Evolutionary conservation across 2,888 invertebrate genomes (phyloP).

Genomic region (Norana najaformis): DNA sequence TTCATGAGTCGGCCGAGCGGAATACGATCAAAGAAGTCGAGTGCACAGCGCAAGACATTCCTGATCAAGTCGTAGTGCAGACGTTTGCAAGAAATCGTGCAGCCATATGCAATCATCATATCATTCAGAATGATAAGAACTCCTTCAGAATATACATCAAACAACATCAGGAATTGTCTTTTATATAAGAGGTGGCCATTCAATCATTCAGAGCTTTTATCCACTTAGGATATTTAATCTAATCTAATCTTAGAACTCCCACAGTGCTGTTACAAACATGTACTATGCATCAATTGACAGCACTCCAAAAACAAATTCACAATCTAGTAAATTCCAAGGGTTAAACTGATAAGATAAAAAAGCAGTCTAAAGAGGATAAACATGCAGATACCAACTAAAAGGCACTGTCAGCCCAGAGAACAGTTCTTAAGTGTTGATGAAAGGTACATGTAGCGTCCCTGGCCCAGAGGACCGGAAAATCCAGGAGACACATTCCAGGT

Average conservation of each 20-base stretch:
- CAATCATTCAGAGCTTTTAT: no score
- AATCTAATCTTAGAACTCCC: no score
- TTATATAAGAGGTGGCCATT: not conserved
- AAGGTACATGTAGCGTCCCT: no score
- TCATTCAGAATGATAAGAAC: not conserved
- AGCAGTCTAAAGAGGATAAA: no score
- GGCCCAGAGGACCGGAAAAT: no score
- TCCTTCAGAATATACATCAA: not conserved
- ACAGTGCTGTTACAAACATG: not conserved
- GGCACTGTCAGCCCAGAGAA: no score
- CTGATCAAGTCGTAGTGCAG: not conserved
- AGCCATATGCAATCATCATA: slow-evolving; percentile 14
- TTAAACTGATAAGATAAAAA: not conserved
- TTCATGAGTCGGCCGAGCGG: slow-evolving; percentile 54
- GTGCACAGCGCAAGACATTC: slow-evolving; percentile 44
- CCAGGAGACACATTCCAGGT: no score
- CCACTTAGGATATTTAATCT: no score
- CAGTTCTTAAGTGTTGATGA: no score
- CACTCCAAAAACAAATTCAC: not conserved
- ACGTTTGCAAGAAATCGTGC: not conserved
- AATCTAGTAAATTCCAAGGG: not conserved
- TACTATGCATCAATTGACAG: no score
- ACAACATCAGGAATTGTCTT: not conserved
- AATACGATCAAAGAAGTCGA: slow-evolving; percentile 58
- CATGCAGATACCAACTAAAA: no score